Evolutionary conservation across 37 sponge, comb jelly and placozoan species (phyloP).

Genomic region (Chondrilla cf. caribensis): DNA sequence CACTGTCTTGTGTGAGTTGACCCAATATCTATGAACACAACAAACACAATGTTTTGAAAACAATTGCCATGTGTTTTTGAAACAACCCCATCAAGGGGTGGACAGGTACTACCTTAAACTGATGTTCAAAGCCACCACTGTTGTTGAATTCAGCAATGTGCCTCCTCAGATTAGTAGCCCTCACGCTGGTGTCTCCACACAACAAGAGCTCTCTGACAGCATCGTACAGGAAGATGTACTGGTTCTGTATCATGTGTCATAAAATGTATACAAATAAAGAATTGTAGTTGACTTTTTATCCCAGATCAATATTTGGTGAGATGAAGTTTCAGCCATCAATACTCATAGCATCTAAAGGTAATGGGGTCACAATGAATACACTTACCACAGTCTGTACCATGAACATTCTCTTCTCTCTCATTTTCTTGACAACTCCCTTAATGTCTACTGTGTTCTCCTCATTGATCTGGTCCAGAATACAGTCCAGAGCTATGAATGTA

Average conservation of each 20-base stretch:
- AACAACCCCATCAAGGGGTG: too few species aligned
- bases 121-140: conserved; percentile 50
- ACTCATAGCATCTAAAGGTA: too few species aligned
- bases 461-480: conserved; percentile 47
- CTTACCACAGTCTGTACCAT: conserved; percentile 66
- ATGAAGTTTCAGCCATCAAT: too few species aligned
- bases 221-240: conserved; percentile 64
- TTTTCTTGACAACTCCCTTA: conserved; percentile 26
- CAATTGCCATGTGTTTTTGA: too few species aligned
- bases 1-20: background rate
- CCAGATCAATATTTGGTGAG: too few species aligned
- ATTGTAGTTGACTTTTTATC: too few species aligned
- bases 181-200: conserved; percentile 62
- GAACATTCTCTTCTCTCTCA: conserved; percentile 62
- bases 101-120: conserved; percentile 66
- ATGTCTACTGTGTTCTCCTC: conserved; percentile 47
- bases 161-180: conserved; percentile 19
- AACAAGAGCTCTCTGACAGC: conserved; percentile 58
- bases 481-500: conserved; percentile 59
- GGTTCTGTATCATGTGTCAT: conserved; percentile 39
- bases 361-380: background rate
- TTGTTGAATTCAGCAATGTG: conserved; percentile 24
- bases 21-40: background rate
- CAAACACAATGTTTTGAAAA: background rate
- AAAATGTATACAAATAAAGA: background rate